Conservation (phyloP, 92 coral and sea anemone genomes). For the Heliopora coerulea region DNA sequence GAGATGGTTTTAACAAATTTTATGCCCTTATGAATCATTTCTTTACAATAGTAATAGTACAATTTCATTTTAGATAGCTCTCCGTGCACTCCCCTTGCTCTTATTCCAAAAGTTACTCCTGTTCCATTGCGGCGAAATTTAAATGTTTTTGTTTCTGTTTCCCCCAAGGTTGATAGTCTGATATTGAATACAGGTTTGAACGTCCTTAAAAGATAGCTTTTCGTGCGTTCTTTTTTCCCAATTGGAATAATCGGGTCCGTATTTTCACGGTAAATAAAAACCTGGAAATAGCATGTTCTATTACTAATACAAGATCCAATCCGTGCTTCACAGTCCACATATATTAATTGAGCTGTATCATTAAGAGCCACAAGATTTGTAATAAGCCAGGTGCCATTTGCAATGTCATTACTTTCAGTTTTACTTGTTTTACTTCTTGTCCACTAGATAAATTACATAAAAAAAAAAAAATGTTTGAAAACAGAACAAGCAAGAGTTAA, state of each 20-base stretch:
- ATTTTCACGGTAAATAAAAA: neutral
- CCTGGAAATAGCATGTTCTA: neutral
- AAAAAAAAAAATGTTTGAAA: too few species aligned
- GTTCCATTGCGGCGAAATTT: neutral
- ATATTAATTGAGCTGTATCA: neutral
- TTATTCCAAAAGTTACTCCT: conserved; percentile 18
- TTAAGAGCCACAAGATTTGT: neutral
- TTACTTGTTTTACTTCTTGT: too few species aligned
- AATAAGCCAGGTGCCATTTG: neutral
- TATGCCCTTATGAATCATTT: conserved; percentile 45
- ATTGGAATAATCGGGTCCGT: too few species aligned
- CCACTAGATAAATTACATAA: too few species aligned
- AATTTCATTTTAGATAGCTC: conserved; percentile 44
- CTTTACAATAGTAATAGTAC: conserved; percentile 62
- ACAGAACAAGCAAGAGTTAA: too few species aligned
- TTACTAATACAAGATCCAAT: neutral
- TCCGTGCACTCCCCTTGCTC: conserved; percentile 57
- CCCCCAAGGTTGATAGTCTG: too few species aligned
- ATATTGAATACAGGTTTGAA: too few species aligned
- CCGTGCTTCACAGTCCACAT: neutral
- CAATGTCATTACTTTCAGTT: neutral
- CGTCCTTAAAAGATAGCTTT: too few species aligned
- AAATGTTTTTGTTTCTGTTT: neutral
- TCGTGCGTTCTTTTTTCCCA: too few species aligned
- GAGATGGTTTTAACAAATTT: conserved; percentile 59